These are phyloP conservation scores for Okamejei kenojei DNA, from an alignment of 2,797 vertebrate genomes.

Conservation along the genomic window DNA sequence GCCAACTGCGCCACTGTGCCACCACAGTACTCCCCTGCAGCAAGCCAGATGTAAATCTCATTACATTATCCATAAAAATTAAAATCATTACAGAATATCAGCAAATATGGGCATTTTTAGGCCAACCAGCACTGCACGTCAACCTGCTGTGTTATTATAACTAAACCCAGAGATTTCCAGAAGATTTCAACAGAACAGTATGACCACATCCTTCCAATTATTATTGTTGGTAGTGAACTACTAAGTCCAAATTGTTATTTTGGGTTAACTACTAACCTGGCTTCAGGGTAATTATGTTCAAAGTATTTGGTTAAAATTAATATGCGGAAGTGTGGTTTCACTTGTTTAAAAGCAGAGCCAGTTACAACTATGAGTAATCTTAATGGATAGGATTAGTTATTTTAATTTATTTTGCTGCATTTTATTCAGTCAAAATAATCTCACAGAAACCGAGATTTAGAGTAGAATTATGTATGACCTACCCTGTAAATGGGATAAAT, in stretches of 20 bases:
- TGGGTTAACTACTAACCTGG: constrained; percentile 7
- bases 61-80: not conserved
- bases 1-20: no score
- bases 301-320: not conserved
- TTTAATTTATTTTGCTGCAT: not conserved
- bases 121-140: not conserved
- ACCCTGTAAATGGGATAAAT: constrained; percentile 17
- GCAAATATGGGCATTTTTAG: not conserved
- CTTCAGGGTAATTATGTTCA: not conserved
- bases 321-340: not conserved
- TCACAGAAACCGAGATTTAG: not conserved
- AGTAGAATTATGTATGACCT: constrained; percentile 27
- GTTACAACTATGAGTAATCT: not conserved
- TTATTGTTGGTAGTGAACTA: constrained; percentile 11
- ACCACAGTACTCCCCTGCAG: not conserved
- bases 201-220: constrained; percentile 17
- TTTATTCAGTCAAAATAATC: constrained; percentile 17
- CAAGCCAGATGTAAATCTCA: not conserved
- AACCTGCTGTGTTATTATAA: constrained; percentile 21
- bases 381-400: not conserved
- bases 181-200: not conserved
- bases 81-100: constrained; percentile 1
- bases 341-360: not conserved
- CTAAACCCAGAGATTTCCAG: constrained; percentile 17
- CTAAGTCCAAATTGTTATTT: not conserved